Conservation (phyloP, 1,140 invertebrate species). For the Zaprionus inermis region DNA sequence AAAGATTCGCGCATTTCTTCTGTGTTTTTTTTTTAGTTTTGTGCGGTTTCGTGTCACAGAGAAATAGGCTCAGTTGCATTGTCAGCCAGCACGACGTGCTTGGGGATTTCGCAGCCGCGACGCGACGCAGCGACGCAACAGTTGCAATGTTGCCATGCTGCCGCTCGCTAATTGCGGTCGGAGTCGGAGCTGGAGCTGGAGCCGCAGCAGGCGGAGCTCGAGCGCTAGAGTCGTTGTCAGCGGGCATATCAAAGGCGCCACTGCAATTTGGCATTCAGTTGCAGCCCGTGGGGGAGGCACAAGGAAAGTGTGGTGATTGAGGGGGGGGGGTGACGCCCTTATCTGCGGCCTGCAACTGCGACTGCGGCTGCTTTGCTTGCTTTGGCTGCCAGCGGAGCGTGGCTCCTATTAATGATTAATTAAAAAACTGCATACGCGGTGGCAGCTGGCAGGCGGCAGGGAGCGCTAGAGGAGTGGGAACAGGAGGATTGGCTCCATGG, state of each 20-base stretch:
- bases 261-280: constrained; percentile 66
- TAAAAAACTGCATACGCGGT: constrained; percentile 66
- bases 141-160: constrained; percentile 33
- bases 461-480: background rate
- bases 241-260: constrained; percentile 69
- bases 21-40: constrained; percentile 7
- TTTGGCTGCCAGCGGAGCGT: constrained; percentile 65
- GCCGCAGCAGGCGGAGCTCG: background rate
- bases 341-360: constrained; percentile 36
- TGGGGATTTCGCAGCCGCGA: constrained; percentile 18
- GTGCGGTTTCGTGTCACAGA: constrained; percentile 11
- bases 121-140: constrained; percentile 29
- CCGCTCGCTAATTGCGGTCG: constrained; percentile 66
- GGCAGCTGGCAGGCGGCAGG: background rate
- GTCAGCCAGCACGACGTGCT: constrained; percentile 20
- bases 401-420: constrained; percentile 78
- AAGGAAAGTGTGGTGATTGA: too few relatives aligned
- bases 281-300: constrained; percentile 8
- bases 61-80: constrained; percentile 37
- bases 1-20: background rate
- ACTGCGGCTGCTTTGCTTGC: constrained; percentile 35
- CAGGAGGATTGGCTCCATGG: background rate
- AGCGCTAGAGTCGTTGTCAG: constrained; percentile 11
- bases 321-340: constrained; percentile 14
- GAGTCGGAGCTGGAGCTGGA: constrained; percentile 25